phyloP scores from a whole-genome alignment of 2,113 vertebrate genomes.

The Steatornis caripensis region DNA sequence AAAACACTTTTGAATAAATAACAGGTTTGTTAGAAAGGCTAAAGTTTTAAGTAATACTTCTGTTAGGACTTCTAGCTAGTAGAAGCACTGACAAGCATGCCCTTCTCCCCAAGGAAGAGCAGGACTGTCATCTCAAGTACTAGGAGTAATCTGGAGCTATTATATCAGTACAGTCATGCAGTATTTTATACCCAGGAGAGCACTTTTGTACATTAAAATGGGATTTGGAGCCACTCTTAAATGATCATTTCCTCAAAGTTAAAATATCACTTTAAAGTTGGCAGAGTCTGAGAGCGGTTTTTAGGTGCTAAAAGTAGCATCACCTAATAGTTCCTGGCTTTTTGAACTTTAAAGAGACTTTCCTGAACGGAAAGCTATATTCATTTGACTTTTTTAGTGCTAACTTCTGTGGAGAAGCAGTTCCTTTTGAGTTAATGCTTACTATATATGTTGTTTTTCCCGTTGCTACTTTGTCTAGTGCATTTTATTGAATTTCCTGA shows the following conservation, averaged over 20 bases:
- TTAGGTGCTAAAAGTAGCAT: slow-evolving; percentile 37
- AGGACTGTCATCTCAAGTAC: neutral
- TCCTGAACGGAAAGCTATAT: neutral
- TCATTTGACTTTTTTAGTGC: neutral
- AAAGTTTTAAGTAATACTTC: neutral
- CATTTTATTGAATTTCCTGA: slow-evolving; percentile 6
- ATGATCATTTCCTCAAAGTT: neutral
- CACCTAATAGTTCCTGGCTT: neutral
- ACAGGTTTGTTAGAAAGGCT: neutral
- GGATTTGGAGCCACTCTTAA: slow-evolving; percentile 30
- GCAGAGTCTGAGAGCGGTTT: neutral
- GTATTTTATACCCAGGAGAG: slow-evolving; percentile 18
- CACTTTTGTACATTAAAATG: slow-evolving; percentile 10
- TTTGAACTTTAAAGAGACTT: neutral
- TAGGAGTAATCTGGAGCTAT: slow-evolving; percentile 17
- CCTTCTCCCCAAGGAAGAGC: neutral
- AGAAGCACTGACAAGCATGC: neutral
- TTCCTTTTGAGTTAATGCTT: neutral
- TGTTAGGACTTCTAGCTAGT: neutral
- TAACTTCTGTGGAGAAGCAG: neutral
- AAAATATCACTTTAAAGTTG: slow-evolving; percentile 10
- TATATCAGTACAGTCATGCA: neutral
- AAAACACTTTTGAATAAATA: neutral
- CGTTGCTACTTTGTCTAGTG: neutral
- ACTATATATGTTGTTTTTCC: neutral